Base-by-base conservation (phyloP, 2,888 invertebrate species). In the Chymomyza fuscimana region DNA sequence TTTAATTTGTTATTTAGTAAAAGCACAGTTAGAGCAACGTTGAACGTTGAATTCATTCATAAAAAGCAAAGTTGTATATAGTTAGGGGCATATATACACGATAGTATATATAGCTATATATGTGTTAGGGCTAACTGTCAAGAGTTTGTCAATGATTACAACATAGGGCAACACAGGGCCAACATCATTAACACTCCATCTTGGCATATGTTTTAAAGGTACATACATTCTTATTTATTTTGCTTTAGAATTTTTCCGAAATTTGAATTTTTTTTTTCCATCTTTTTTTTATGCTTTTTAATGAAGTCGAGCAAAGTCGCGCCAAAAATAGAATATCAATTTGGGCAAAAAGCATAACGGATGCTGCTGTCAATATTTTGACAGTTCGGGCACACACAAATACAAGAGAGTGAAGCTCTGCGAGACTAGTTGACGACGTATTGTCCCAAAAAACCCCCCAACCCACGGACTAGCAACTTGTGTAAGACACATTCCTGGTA, bases 301-400 rank as follows among this genome's bases (percentile, higher is more conserved):
- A 85, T 85, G 84, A 86, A 86, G 81, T 81, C 73, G 60, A 65
- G 71, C 67, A 66, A 32, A 69, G 58, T 19, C 61, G 46, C 51
- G 36, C 72, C 78, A 72, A 77, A 87, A 86, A 86, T 86, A 86
- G 86, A 87, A 86, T 83, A 82, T 87, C 79, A 83, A 85, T 86
- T 86, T 87, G 82, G 82, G 79, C 86, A 83, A 78, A 87, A 73
- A 73, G 84, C 87, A 81, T 86, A 86, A 86, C 86, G 86, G 86
- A 86, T 87, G 86, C 87, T 78, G 75, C 82, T 87, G 86, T 86
- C 86, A 86, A 82, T 86, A 82, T 86, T 86, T 87, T 87, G 86
- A 86, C 87, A 86, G 87, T 84, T 86, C 40, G 12, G 40, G 40
- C 40, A 46, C 40, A 46, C 40, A 46, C 40, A 46, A 46, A 46